Percentiles rank a stretch among this genome's conserved stretches.
Evolutionary conservation across 2,113 vertebrate species (phyloP).

Genomic region (Sapayoa aenigma): DNA sequence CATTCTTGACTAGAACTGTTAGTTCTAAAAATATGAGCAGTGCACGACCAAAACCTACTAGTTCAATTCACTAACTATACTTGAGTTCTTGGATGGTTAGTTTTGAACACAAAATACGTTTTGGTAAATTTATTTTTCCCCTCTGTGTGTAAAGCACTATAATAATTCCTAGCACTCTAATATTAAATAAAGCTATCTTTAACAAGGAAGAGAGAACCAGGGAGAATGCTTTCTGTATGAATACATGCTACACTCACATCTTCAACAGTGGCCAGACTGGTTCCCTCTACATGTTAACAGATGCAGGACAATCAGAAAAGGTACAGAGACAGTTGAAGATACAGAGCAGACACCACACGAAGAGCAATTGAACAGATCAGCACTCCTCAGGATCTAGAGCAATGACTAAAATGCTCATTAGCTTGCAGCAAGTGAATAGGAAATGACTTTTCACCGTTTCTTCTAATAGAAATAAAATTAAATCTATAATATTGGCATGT

Average conservation of each 20-base stretch:
- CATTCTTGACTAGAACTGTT: neutral
- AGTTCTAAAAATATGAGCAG: neutral
- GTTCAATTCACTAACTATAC: neutral
- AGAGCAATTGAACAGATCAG: neutral
- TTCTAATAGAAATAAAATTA: slow-evolving; percentile 23
- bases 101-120: neutral
- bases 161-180: neutral
- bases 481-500: neutral
- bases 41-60: neutral
- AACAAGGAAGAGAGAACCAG: neutral
- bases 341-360: neutral
- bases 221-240: neutral
- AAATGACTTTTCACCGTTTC: slow-evolving; percentile 4
- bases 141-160: neutral
- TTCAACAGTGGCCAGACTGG: neutral
- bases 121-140: neutral
- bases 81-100: neutral
- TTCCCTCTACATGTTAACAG: neutral
- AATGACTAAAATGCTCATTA: neutral
- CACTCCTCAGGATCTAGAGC: neutral
- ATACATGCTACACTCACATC: neutral
- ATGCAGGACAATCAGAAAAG: neutral
- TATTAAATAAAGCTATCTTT: neutral
- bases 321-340: neutral
- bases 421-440: neutral